phyloP scores from a whole-genome alignment of 2,888 invertebrate species.

The Drosophila nr. fundita region DNA sequence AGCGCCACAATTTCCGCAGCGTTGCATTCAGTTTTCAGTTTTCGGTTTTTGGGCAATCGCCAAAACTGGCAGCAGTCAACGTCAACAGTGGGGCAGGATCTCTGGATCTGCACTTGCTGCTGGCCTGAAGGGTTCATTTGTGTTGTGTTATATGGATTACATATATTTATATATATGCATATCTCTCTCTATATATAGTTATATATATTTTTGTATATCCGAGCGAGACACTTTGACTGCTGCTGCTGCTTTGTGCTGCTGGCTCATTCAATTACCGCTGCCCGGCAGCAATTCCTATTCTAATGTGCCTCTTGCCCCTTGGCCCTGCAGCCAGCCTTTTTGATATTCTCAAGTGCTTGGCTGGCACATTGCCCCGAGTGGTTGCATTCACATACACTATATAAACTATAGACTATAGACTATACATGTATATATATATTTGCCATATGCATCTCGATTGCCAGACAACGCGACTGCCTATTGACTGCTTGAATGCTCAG shows the following conservation, averaged over 20 bases:
- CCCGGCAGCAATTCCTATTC: constrained; percentile 63
- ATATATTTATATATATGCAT: constrained; percentile 9
- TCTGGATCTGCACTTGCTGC: constrained; percentile 21
- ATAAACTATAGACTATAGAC: background rate
- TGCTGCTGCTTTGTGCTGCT: constrained; percentile 49
- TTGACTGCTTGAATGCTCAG: constrained; percentile 36
- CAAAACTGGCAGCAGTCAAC: constrained; percentile 63
- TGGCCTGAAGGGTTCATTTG: constrained; percentile 74
- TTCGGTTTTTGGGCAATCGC: constrained; percentile 50
- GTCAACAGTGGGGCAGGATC: constrained; percentile 41
- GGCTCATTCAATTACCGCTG: constrained; percentile 75
- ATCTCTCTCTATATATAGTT: background rate
- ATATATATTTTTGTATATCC: constrained; percentile 31
- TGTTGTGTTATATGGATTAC: constrained; percentile 27
- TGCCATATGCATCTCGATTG: constrained; percentile 30
- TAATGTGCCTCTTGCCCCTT: constrained; percentile 33
- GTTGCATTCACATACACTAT: constrained; percentile 17
- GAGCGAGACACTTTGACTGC: constrained; percentile 55
- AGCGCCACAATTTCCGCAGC: constrained; percentile 73
- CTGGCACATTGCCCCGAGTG: constrained; percentile 69
- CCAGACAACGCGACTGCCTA: constrained; percentile 23
- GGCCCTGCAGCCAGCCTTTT: constrained; percentile 8
- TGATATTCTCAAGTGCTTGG: constrained; percentile 70
- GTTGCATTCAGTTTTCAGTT: background rate
- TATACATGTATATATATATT: background rate